A percentile compares a stretch with the other conserved stretches of the same genome.
Evolutionary conservation across 2,888 invertebrate genomes (phyloP).

Genomic region (Netelia fuscicornis): DNA sequence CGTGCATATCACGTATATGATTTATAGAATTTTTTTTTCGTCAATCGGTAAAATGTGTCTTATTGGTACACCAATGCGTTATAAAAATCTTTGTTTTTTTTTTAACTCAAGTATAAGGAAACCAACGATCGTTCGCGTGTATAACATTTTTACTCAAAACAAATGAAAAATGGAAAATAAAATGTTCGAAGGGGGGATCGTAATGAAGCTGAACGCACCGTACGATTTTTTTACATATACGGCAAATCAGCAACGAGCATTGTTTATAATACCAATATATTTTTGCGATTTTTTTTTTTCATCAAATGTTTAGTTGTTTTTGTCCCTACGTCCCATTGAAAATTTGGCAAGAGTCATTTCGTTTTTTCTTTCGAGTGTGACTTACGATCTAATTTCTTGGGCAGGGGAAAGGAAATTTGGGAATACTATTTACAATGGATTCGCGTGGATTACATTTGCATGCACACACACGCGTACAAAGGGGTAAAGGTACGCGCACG

Average conservation of each 20-base stretch:
- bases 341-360: constrained; percentile 83
- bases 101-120: constrained; percentile 10
- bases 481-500: constrained; percentile 40
- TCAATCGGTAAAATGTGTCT: constrained; percentile 40
- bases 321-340: constrained; percentile 80
- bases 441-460: constrained; percentile 76
- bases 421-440: constrained; percentile 80
- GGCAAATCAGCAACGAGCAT: constrained; percentile 70
- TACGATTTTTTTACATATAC: constrained; percentile 13
- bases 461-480: constrained; percentile 72
- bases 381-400: constrained; percentile 75
- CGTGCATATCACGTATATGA: constrained; percentile 45
- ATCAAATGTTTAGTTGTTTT: constrained; percentile 79
- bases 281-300: constrained; percentile 78
- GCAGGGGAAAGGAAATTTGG: constrained; percentile 31
- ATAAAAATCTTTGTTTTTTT: constrained; percentile 36
- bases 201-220: background rate
- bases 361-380: constrained; percentile 75
- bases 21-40: constrained; percentile 46
- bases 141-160: constrained; percentile 11
- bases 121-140: background rate
- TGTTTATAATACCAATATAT: constrained; percentile 84
- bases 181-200: constrained; percentile 14
- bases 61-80: constrained; percentile 39
- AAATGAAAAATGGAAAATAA: constrained; percentile 12